Evolutionary conservation across 2,113 vertebrate genomes (phyloP).

Genomic region (Bos taurus): DNA sequence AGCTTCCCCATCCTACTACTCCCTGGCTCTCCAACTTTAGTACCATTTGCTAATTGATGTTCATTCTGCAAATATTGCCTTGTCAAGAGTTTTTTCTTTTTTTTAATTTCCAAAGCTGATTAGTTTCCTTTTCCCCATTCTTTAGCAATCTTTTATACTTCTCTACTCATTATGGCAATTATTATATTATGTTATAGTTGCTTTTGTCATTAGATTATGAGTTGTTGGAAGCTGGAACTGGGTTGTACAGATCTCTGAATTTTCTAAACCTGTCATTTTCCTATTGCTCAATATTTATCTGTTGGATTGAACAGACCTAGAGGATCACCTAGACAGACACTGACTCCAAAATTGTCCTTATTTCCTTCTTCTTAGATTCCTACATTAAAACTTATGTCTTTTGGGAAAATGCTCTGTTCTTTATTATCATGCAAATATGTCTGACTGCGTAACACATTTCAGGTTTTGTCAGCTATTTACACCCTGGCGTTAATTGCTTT

Average conservation of each 20-base stretch:
- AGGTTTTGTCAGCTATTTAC: constrained; percentile 4
- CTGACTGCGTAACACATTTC: constrained; percentile 6
- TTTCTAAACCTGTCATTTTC: not conserved
- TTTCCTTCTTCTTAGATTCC: not conserved
- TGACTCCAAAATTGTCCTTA: not conserved
- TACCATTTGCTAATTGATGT: not conserved
- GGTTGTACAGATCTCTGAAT: not conserved
- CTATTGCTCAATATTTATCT: not conserved
- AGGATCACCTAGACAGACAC: not conserved
- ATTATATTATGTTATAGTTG: not conserved
- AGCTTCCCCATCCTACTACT: not conserved
- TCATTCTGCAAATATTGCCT: not conserved
- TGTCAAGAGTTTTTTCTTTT: not conserved
- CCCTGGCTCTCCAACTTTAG: not conserved
- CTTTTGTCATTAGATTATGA: not conserved
- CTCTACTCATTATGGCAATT: not conserved
- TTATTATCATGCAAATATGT: constrained; percentile 5
- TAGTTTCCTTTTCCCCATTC: not conserved
- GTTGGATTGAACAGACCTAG: not conserved
- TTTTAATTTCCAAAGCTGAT: not conserved
- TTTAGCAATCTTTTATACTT: not conserved
- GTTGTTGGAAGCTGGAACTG: not conserved
- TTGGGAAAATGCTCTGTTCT: not conserved
- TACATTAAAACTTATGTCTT: not conserved
- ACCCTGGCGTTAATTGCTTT: constrained; percentile 32